Base-by-base conservation (phyloP, 2,113 vertebrate genomes). In the Colistium nudipinnis region DNA sequence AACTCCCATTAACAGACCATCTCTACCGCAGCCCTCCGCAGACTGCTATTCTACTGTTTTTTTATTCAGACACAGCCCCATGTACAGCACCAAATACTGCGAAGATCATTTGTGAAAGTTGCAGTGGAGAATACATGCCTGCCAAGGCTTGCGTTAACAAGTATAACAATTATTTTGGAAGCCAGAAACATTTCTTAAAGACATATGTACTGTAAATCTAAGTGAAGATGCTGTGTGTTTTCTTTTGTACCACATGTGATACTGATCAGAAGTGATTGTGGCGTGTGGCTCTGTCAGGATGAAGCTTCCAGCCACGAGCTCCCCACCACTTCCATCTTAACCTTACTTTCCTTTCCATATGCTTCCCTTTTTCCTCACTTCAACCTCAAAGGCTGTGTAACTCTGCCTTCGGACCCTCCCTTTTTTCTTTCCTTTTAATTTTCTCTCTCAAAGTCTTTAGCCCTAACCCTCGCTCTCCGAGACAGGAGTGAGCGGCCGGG, bases 401-500 rank as follows among this genome's bases (percentile, higher is more conserved):
- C n/a, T 36, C 49, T 52, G 43, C 17, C 48, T 48, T 68, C 20
- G 13, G 27, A 17, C 33, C 24, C 30, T 48, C 44, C 31, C 54
- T 41, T 41, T 41, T 41, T 20, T 44, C n/a, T 16, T 45, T 63
- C 57, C 36, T 79, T 86, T 87, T 87, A 82, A 85, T 86, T 89
- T 86, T 82, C 74, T 79, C 76, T 76, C 65, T 78, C 77, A 57
- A 51, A 81, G 74, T 76, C 63, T 80, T 63, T 84, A 1, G 27
- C 82, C 76, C 60, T 52, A 25, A 17, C 20, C 39, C 25, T 52
- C 62, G 62, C 67, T 83, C 81, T 79, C 66, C 76, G 81, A 82
- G 79, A 63, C 74, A 48, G 30, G 12, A 71, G 77, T 70, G 80
- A 74, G 67, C 80, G 77, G 8, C 78, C 38, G 30, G 83, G 87